Evolutionary conservation across 1,140 invertebrate species (phyloP).

Genomic region (Drosophila truncata): DNA sequence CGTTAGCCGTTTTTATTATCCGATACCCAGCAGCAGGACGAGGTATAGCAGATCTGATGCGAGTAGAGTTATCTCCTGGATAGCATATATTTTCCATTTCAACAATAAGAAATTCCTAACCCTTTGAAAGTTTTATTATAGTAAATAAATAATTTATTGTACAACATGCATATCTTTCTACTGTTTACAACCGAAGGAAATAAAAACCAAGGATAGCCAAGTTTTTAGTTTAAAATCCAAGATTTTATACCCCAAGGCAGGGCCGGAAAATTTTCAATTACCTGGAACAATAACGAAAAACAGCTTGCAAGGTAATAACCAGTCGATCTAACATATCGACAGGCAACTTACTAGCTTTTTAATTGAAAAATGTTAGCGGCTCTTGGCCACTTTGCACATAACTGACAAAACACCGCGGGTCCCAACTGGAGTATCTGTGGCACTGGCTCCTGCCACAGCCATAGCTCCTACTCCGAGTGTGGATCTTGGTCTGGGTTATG

Average conservation of each 20-base stretch:
- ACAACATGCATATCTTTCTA: neutral
- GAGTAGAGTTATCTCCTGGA: accelerated
- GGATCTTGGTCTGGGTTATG: constrained; percentile 40
- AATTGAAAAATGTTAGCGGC: constrained; percentile 83
- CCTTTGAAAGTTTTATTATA: neutral
- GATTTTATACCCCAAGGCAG: neutral
- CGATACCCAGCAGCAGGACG: constrained; percentile 13
- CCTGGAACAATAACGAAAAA: neutral
- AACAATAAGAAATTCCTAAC: neutral
- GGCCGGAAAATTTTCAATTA: neutral
- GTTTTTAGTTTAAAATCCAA: neutral
- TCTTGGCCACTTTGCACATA: constrained; percentile 79
- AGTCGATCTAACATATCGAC: constrained; percentile 39
- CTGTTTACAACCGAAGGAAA: no score
- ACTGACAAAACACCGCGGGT: constrained; percentile 82
- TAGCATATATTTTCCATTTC: no score
- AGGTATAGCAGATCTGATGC: constrained; percentile 4
- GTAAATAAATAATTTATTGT: neutral
- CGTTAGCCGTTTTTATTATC: constrained; percentile 48
- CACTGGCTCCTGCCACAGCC: constrained; percentile 7
- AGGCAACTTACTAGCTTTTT: constrained; percentile 60
- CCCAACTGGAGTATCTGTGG: constrained; percentile 47
- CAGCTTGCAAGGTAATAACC: constrained; percentile 29
- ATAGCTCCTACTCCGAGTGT: constrained; percentile 15
- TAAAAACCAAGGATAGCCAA: neutral